phyloP scores from a whole-genome alignment of 2,888 invertebrate genomes.

The Stegophylla sp. region DNA sequence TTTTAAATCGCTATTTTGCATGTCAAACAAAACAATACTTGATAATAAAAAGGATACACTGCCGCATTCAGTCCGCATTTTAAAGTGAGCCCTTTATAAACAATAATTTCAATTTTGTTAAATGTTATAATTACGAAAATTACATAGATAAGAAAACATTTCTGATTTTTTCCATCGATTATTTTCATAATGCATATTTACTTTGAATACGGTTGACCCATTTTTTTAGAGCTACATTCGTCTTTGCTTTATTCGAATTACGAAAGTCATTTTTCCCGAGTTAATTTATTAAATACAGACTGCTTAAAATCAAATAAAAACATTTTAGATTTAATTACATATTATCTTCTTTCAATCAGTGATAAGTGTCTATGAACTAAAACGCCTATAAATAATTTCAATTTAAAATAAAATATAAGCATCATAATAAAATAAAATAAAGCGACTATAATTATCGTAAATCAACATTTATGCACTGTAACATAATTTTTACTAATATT shows the following conservation, averaged over 20 bases:
- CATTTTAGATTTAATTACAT: background rate
- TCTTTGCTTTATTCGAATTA: background rate
- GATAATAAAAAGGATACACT: slow-evolving; percentile 34
- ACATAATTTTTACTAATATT: too few species aligned
- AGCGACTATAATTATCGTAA: too few species aligned
- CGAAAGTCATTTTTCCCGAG: background rate
- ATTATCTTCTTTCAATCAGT: too few species aligned
- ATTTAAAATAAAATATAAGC: too few species aligned
- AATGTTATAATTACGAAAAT: slow-evolving; percentile 37
- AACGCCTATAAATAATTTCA: too few species aligned
- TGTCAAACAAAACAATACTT: slow-evolving; percentile 53
- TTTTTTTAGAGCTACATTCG: background rate
- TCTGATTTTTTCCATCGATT: background rate
- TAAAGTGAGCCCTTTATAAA: slow-evolving; percentile 16
- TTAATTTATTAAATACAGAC: background rate
- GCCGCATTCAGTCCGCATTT: slow-evolving; percentile 8
- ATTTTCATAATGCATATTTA: slow-evolving; percentile 1
- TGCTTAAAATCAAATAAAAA: background rate
- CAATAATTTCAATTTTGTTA: slow-evolving; percentile 28
- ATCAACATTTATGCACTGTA: too few species aligned
- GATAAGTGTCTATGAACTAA: too few species aligned
- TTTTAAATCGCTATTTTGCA: slow-evolving; percentile 58
- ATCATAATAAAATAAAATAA: too few species aligned
- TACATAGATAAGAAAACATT: slow-evolving; percentile 2
- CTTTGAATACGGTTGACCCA: slow-evolving; percentile 19